Evolutionary conservation across 2,113 vertebrate species (phyloP), one percentile per base, ranked within the genome.

Genomic region (Stegostoma tigrinum): DNA sequence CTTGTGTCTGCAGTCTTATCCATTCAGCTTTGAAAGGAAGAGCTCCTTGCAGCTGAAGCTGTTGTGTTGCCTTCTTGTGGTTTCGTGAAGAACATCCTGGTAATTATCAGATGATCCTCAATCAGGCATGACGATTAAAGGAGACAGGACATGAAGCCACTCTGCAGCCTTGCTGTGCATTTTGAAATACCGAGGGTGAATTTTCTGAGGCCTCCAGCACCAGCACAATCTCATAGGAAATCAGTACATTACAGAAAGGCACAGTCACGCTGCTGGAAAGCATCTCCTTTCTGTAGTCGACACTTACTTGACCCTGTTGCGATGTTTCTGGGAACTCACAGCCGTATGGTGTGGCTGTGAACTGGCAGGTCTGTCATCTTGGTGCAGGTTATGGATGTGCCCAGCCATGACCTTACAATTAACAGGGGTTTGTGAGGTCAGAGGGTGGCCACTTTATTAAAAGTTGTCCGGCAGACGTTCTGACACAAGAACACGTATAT

Each of bases 1-100:
- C 94, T 72, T 30, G 68, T 70, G 48, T 72, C 93, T 95, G 66
- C 24, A 48, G 45, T 72, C 68, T 95, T 95, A 95, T 95, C 94
- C 3, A 67, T 15, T 95, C 68, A 30, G 68, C 30, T 30, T 72
- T 52, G 89, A 66, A 72, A 42, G 30, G 4, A 52, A 17, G 68
- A 45, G 68, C 68, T 75, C 94, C 42, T 95, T 34, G 45, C 45
- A 95, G 67, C 42, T 75, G 94, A 72, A 72, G 42, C 42, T 72
- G 10, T 52, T 72, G 67, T 95, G 67, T 72, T 45, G 67, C 94
- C 68, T 48, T 45, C 38, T 52, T 95, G 42, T 45, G 45, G 94
- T 48, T 95, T 42, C 19, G 42, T 45, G 48, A 70, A 95, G 94
- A 14, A 95, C 42, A 23, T 23, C 42, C 38, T 45, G 38, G 42